Evolutionary conservation across 2,888 invertebrate species (phyloP).

Genomic region (Cheilosia scutellata): DNA sequence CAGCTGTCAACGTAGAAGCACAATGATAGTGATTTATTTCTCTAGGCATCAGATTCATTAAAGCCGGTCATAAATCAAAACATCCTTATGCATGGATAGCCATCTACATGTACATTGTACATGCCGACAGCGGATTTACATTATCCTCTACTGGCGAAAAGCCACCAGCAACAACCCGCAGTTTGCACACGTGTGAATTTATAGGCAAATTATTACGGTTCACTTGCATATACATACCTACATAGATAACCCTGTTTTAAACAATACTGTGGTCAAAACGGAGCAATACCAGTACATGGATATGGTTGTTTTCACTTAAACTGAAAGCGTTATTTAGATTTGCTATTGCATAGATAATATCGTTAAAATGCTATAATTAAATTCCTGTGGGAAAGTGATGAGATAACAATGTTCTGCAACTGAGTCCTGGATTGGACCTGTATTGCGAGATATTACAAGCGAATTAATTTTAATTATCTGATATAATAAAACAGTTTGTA

Average conservation of each 20-base stretch:
- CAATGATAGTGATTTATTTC: constrained; percentile 43
- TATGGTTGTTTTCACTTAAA: background rate
- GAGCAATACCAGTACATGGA: background rate
- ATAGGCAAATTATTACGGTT: constrained; percentile 23
- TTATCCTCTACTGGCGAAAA: constrained; percentile 6
- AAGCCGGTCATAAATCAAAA: constrained; percentile 58
- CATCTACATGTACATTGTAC: background rate
- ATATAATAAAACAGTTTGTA: no score
- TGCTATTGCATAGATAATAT: no score
- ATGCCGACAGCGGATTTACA: background rate
- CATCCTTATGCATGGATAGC: constrained; percentile 1
- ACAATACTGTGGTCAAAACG: background rate
- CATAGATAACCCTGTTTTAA: background rate
- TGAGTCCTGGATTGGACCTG: no score
- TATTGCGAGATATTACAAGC: no score
- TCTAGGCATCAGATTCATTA: constrained; percentile 44
- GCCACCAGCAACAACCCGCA: constrained; percentile 9
- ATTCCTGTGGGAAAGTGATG: background rate
- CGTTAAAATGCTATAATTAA: background rate
- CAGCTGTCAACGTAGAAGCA: constrained; percentile 24
- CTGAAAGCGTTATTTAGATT: background rate
- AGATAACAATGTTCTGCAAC: no score
- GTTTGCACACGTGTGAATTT: constrained; percentile 22
- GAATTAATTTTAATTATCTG: no score
- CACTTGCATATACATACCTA: constrained; percentile 7